Conservation (phyloP, 2,113 vertebrate genomes). For the Peucedramus taeniatus region DNA sequence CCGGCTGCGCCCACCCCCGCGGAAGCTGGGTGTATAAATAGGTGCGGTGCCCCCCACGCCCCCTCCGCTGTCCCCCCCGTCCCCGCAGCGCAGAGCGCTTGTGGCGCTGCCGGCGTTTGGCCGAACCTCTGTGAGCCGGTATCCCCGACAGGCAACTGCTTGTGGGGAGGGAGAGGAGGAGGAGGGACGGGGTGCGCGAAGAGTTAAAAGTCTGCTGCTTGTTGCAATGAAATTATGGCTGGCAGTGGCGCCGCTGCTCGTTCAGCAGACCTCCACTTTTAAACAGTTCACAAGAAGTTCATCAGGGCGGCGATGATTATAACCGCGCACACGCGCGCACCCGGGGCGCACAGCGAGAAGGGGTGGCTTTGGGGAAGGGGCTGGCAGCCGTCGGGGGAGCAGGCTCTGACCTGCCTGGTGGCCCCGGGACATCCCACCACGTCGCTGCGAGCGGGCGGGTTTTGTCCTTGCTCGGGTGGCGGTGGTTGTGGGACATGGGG, state of each 20-base stretch:
- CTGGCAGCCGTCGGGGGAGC: background rate
- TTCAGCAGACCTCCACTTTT: constrained; percentile 79
- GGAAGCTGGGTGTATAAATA: background rate
- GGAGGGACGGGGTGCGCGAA: constrained; percentile 9
- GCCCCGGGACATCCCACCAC: background rate
- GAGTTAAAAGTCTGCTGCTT: constrained; percentile 77
- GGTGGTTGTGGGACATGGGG: background rate
- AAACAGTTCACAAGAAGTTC: constrained; percentile 86
- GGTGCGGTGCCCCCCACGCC: background rate
- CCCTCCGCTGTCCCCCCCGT: background rate
- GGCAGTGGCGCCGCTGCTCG: constrained; percentile 79
- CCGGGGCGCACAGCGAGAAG: background rate
- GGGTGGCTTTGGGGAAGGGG: background rate
- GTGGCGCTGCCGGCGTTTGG: background rate
- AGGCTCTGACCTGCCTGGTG: background rate
- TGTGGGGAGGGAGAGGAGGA: background rate
- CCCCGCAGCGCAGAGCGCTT: background rate
- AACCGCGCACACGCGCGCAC: background rate
- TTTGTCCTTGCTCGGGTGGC: background rate
- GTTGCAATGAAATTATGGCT: constrained; percentile 83
- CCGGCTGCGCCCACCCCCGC: background rate
- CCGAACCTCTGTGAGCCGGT: background rate
- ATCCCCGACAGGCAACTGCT: background rate
- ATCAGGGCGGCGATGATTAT: constrained; percentile 68
- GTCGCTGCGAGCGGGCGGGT: accelerated